Evolutionary conservation across 1,140 invertebrate genomes (phyloP).

Genomic region (Drosophila albomicans): DNA sequence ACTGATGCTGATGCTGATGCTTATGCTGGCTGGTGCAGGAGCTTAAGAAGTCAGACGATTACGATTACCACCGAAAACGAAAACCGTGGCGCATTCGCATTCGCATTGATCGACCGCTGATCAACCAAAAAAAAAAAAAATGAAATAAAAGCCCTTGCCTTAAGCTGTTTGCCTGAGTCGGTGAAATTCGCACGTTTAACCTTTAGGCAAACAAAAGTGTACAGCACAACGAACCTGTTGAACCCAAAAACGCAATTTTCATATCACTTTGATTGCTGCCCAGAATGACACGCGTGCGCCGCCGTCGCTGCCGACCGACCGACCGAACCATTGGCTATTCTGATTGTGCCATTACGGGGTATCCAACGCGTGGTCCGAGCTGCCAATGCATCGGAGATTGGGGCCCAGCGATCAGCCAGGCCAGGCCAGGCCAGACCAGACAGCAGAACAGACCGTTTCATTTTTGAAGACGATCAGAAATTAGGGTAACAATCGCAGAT

Average conservation of each 20-base stretch:
- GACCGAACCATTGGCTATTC: constrained; percentile 28
- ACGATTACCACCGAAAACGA: constrained; percentile 77
- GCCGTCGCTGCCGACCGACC: constrained; percentile 9
- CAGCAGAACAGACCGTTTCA: constrained; percentile 42
- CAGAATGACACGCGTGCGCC: constrained; percentile 80
- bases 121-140: constrained; percentile 20
- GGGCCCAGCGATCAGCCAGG: not conserved
- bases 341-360: constrained; percentile 50
- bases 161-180: constrained; percentile 44
- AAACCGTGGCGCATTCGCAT: constrained; percentile 47
- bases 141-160: constrained; percentile 32
- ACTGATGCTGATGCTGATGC: constrained; percentile 44
- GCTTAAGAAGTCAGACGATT: constrained; percentile 74
- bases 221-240: constrained; percentile 74
- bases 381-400: constrained; percentile 59
- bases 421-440: constrained; percentile 18
- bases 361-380: constrained; percentile 55
- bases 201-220: constrained; percentile 73
- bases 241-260: constrained; percentile 82
- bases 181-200: constrained; percentile 84
- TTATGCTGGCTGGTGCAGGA: constrained; percentile 49
- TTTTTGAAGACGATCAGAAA: constrained; percentile 67
- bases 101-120: constrained; percentile 53
- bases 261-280: constrained; percentile 84
- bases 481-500: constrained; percentile 72